phyloP scores from a whole-genome alignment of 2,888 invertebrate genomes.

The Lepetodrilus schrolli region DNA sequence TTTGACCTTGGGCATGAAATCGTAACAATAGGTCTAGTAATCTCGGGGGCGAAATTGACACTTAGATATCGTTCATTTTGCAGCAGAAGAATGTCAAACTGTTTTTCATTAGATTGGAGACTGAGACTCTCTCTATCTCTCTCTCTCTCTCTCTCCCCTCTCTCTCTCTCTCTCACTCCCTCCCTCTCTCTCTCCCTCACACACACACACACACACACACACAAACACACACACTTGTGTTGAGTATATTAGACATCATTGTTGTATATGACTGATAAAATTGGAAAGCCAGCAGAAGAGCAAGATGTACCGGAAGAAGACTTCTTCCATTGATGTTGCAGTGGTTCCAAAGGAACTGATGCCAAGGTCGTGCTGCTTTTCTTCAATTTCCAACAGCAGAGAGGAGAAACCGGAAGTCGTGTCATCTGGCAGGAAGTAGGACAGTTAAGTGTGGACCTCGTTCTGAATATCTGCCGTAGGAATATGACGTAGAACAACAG shows the following conservation, averaged over 20 bases:
- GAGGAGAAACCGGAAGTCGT: conserved; percentile 60
- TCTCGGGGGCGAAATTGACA: too few relatives aligned
- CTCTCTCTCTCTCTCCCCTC: too few relatives aligned
- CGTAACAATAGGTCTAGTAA: too few relatives aligned
- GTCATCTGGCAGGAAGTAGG: conserved; percentile 69
- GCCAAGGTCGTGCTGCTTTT: conserved; percentile 77
- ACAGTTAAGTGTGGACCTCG: conserved; percentile 69
- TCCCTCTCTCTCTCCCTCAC: too few relatives aligned
- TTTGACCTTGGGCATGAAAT: too few relatives aligned
- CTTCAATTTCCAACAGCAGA: conserved; percentile 66
- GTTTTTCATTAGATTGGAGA: neutral
- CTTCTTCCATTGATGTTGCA: conserved; percentile 91
- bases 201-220: too few relatives aligned
- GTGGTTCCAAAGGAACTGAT: conserved; percentile 88
- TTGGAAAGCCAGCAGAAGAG: neutral
- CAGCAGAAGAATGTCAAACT: neutral
- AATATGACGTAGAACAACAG: conserved; percentile 80
- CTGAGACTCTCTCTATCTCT: neutral
- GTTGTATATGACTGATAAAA: neutral
- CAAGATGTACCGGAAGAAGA: conserved; percentile 78
- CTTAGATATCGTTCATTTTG: too few relatives aligned
- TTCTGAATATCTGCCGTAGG: conserved; percentile 80
- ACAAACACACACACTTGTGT: too few relatives aligned
- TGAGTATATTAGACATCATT: too few relatives aligned
- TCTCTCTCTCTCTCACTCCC: too few relatives aligned